phyloP scores from a whole-genome alignment of 2,888 invertebrate species.

The Bellardia bayeri region DNA sequence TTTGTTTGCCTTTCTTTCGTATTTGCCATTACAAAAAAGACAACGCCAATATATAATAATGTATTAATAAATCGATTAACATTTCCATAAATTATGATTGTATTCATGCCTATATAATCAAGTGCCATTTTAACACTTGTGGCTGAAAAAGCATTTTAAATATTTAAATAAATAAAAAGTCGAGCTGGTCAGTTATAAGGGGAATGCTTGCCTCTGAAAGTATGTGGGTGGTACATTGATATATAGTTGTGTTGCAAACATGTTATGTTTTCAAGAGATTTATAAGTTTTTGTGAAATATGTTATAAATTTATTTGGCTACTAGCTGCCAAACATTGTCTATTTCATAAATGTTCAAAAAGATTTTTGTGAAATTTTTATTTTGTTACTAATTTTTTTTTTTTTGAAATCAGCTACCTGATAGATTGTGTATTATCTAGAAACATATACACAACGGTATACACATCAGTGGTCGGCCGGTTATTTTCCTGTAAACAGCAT shows the following conservation, averaged over 20 bases:
- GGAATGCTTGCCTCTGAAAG: not conserved
- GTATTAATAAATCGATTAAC: conserved; percentile 63
- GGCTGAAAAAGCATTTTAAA: conserved; percentile 21
- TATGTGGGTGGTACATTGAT: not conserved
- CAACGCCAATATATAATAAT: conserved; percentile 43
- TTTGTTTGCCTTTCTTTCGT: conserved; percentile 13
- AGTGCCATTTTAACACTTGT: conserved; percentile 61
- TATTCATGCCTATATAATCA: conserved; percentile 33
- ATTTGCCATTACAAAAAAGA: conserved; percentile 6
- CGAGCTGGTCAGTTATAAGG: not conserved
- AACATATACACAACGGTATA: too few relatives aligned
- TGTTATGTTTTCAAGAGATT: not conserved
- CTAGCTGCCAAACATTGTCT: too few relatives aligned
- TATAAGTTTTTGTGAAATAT: not conserved
- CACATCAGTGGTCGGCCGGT: too few relatives aligned
- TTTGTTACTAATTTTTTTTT: too few relatives aligned
- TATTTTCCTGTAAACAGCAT: too few relatives aligned
- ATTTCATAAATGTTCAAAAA: too few relatives aligned
- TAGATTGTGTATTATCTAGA: too few relatives aligned
- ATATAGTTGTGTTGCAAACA: not conserved
- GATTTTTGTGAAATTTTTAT: too few relatives aligned
- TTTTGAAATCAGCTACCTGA: too few relatives aligned
- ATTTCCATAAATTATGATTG: conserved; percentile 66
- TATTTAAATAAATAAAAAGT: not conserved
- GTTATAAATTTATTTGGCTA: not conserved